A percentile compares a stretch with the other conserved stretches of the same genome.
Conservation (phyloP, 2,797 vertebrate species). For the Hylomyscus alleni region DNA sequence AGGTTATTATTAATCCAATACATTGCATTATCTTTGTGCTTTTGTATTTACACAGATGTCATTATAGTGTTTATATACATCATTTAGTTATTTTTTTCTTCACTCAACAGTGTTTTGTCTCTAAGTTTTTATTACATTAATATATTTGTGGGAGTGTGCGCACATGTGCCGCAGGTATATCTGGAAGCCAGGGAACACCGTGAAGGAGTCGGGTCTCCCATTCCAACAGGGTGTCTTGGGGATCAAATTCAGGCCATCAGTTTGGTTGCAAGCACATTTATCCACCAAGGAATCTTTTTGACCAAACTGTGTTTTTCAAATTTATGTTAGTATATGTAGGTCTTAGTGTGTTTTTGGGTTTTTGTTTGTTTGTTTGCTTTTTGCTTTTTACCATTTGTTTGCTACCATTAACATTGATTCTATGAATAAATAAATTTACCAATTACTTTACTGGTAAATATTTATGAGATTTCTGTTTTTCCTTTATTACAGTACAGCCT, state of each 20-base stretch:
- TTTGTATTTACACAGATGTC: slow-evolving; percentile 28
- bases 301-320: slow-evolving; percentile 34
- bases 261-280: not conserved
- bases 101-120: not conserved
- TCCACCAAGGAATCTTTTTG: not conserved
- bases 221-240: not conserved
- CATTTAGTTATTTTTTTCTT: not conserved
- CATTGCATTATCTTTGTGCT: slow-evolving; percentile 23
- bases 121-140: not conserved
- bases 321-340: not conserved
- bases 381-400: not conserved
- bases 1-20: not conserved
- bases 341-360: not conserved
- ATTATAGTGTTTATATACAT: not conserved
- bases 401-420: not conserved
- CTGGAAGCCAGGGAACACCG: not conserved
- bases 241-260: not conserved
- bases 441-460: not conserved
- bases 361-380: not conserved
- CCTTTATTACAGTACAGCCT: not conserved
- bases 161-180: not conserved
- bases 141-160: not conserved
- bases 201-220: not conserved
- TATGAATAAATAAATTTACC: slow-evolving; percentile 21
- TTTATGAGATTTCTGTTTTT: slow-evolving; percentile 4